Evolutionary conservation across 2,888 invertebrate species (phyloP), one percentile per base, ranked within the genome.

Genomic region (Spisula solida): DNA sequence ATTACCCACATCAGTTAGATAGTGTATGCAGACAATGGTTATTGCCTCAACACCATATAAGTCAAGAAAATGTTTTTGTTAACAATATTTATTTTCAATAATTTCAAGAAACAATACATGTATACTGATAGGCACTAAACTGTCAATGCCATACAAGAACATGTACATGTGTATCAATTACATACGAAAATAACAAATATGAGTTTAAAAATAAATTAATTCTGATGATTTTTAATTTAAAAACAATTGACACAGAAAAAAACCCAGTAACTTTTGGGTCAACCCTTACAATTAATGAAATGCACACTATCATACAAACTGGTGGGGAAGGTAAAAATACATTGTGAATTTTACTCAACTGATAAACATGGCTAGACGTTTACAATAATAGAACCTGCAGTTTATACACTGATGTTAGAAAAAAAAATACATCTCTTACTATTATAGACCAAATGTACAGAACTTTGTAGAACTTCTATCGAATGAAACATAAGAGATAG

Each of bases 31-130:
- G 47, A 47, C 47, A 47, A 47, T 47, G 12, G n/a, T n/a, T n/a
- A n/a, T n/a, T n/a, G n/a, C n/a, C n/a, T n/a, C 0, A 6, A 20
- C 6, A 20, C 0, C 20, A 8, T n/a, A 60, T 0, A 60, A 20
- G n/a, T n/a, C n/a, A n/a, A n/a, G n/a, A n/a, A n/a, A n/a, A n/a
- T 18, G 6, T 18, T 18, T 60, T 60, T 60, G 60, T 60, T 18
- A 60, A n/a, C 60, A 60, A 60, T 70, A 70, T 70, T 70, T 70
- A 70, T 70, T 70, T 70, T 70, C 70, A 70, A 70, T 60, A 70
- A 29, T 70, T 70, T n/a, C 0, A 29, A 70, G 18, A 70, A 29
- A 70, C 31, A 70, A 31, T 70, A 31, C 31, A 70, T 70, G 31
- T 31, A n/a, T n/a, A n/a, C n/a, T n/a, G n/a, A 31, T 31, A 70